Evolutionary conservation across 1,140 invertebrate species (phyloP).

Genomic region (Tetragonula clypearis): DNA sequence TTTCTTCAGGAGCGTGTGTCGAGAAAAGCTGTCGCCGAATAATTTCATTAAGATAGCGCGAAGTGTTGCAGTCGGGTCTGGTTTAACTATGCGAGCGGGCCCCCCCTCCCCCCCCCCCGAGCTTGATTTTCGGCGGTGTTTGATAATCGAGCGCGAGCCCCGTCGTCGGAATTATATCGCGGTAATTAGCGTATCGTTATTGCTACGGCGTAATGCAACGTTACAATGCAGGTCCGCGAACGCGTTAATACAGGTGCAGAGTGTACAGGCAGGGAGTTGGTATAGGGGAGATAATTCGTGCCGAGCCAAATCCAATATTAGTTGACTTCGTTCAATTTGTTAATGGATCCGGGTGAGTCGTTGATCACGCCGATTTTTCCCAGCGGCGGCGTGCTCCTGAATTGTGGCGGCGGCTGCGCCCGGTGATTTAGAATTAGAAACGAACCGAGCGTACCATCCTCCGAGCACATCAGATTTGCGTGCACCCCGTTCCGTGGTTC

Average conservation of each 20-base stretch:
- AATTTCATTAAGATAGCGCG: not conserved
- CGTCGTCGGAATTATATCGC: not conserved
- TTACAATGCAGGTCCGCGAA: not conserved
- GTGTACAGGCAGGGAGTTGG: no score
- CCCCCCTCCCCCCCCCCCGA: no score
- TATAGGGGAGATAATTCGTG: not conserved
- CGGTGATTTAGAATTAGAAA: not conserved
- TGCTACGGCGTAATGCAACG: constrained; percentile 8
- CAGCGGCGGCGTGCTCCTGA: not conserved
- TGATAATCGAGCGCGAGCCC: constrained; percentile 22
- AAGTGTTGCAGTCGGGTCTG: not conserved
- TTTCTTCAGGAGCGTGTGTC: not conserved
- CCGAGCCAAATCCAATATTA: not conserved
- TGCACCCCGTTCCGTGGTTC: not conserved
- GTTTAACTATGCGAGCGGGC: not conserved
- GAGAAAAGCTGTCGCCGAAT: not conserved
- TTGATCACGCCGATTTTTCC: not conserved
- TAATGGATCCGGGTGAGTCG: not conserved
- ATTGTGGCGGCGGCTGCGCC: not conserved
- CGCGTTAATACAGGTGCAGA: not conserved
- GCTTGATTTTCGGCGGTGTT: constrained; percentile 29
- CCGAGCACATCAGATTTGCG: no score
- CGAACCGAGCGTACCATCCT: no score
- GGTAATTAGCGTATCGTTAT: constrained; percentile 28
- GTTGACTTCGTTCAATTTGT: constrained; percentile 19